Percentiles rank a stretch among this genome's conserved stretches.
Evolutionary conservation across 64 coral and sea anemone genomes (phyloP).

Genomic region (Montipora sp.): DNA sequence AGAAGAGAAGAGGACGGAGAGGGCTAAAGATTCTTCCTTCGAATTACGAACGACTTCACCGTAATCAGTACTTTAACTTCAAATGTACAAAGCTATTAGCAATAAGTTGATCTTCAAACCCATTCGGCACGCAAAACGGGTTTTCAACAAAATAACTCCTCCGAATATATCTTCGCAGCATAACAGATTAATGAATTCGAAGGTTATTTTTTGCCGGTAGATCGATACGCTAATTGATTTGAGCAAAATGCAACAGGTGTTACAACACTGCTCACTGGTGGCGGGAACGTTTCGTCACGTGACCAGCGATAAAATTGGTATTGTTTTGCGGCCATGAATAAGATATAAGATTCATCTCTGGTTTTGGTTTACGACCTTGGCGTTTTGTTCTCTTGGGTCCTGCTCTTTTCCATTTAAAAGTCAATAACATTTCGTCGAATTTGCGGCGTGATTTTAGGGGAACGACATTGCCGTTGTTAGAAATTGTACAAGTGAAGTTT

Average conservation of each 20-base stretch:
- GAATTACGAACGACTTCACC: not conserved
- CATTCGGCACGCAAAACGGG: conserved; percentile 2
- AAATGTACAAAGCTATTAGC: not conserved
- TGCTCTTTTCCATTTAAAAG: not conserved
- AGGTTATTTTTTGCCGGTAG: conserved; percentile 26
- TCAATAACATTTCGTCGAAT: not conserved
- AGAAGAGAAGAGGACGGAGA: not conserved
- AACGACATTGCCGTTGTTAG: not conserved
- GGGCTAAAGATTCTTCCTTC: not conserved
- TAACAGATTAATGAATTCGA: conserved; percentile 37
- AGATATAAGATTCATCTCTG: conserved; percentile 40
- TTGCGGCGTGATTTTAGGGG: not conserved
- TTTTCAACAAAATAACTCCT: conserved; percentile 18
- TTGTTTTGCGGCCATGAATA: conserved; percentile 35
- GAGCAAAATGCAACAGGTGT: conserved; percentile 31
- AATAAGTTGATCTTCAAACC: conserved; percentile 22
- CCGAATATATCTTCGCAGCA: not conserved
- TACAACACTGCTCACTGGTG: conserved; percentile 30
- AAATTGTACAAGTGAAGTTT: not conserved
- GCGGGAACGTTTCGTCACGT: conserved; percentile 28
- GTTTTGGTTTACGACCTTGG: conserved; percentile 5
- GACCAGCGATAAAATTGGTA: conserved; percentile 1
- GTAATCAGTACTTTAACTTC: not conserved
- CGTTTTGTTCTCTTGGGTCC: conserved; percentile 22
- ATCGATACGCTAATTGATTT: conserved; percentile 25